Evolutionary conservation across 2,113 vertebrate genomes (phyloP).

Genomic region (Rhinolophus sinicus): DNA sequence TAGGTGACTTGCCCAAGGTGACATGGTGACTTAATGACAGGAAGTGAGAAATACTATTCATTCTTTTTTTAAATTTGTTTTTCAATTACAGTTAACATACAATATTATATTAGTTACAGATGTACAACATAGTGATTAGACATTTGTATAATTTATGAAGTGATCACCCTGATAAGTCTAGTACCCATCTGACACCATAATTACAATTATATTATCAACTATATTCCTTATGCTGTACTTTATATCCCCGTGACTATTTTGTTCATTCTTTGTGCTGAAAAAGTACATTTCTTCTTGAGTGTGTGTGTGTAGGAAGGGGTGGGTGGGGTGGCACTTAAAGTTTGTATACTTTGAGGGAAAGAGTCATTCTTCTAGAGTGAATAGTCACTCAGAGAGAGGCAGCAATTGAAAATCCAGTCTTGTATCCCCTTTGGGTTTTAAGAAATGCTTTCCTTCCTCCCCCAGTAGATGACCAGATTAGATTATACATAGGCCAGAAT

Average conservation of each 20-base stretch:
- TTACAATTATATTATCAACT: not conserved
- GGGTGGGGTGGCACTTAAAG: slow-evolving; percentile 42
- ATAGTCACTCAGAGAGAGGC: slow-evolving; percentile 11
- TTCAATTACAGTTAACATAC: not conserved
- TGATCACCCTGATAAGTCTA: too few relatives aligned
- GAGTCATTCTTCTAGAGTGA: slow-evolving; percentile 45
- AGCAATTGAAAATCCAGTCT: slow-evolving; percentile 3
- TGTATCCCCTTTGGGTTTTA: slow-evolving; percentile 29
- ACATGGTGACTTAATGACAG: not conserved
- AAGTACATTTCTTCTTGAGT: slow-evolving; percentile 25
- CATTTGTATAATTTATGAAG: too few relatives aligned
- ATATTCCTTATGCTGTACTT: not conserved
- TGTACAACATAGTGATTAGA: not conserved
- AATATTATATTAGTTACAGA: not conserved
- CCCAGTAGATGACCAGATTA: slow-evolving; percentile 43
- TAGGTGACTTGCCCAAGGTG: not conserved
- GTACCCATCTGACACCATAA: too few relatives aligned
- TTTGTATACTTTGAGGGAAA: slow-evolving; percentile 50
- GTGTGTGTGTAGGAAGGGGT: not conserved
- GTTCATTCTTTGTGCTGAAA: slow-evolving; percentile 38
- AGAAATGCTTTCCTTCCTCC: slow-evolving; percentile 40
- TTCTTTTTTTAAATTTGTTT: not conserved
- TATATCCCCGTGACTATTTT: not conserved
- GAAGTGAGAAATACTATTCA: not conserved
- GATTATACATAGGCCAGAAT: not conserved